Evolutionary conservation across 2,797 vertebrate species (phyloP).

Genomic region (Carcharodon carcharias): DNA sequence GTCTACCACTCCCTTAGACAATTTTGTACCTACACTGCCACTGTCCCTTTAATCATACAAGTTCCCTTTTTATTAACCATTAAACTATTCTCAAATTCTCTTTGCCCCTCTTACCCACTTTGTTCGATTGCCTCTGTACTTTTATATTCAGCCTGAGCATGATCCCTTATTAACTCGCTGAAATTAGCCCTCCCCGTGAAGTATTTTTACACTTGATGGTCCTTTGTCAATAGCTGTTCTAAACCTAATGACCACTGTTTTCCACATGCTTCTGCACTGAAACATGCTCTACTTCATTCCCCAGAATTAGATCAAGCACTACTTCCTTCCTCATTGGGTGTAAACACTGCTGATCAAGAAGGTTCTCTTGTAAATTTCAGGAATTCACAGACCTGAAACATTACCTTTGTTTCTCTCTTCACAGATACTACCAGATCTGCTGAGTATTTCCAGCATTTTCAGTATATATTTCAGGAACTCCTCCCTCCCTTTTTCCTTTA

Average conservation of each 20-base stretch:
- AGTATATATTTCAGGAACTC: background rate
- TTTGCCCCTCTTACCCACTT: background rate
- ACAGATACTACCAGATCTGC: too few relatives aligned
- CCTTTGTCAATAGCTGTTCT: background rate
- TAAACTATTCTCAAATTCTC: background rate
- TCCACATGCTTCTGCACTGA: background rate
- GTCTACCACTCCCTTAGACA: background rate
- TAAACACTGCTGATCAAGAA: background rate
- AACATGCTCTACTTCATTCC: background rate
- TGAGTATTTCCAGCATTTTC: too few relatives aligned
- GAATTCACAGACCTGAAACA: too few relatives aligned
- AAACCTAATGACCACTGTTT: background rate
- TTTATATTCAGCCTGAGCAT: background rate
- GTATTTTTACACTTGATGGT: background rate
- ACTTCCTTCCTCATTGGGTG: background rate
- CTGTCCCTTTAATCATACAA: background rate
- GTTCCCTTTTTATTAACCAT: background rate
- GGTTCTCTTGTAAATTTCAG: background rate
- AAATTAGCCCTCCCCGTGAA: background rate
- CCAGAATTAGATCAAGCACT: background rate
- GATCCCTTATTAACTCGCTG: background rate
- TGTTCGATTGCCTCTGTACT: background rate
- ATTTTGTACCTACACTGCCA: background rate
- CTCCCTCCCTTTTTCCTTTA: background rate
- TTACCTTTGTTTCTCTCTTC: too few relatives aligned